phyloP scores from a whole-genome alignment of 1,140 invertebrate species.

The Stenopsyche tienmushanensis region DNA sequence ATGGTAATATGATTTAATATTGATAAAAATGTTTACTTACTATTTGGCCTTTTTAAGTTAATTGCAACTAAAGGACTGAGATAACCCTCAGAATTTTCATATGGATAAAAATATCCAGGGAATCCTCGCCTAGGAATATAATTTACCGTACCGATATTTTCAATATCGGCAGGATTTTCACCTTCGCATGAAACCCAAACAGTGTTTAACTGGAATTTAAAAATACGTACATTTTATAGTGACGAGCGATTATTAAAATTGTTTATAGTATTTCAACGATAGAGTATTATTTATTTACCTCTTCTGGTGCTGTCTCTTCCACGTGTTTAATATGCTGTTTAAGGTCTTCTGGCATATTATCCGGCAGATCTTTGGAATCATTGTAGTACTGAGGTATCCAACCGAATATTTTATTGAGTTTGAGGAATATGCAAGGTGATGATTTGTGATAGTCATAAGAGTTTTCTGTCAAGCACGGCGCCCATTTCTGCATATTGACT shows the following conservation, averaged over 20 bases:
- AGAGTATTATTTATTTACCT: no score
- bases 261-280: no score
- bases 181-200: constrained; percentile 87
- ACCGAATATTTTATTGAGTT: constrained; percentile 78
- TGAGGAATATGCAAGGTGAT: constrained; percentile 79
- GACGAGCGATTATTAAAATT: no score
- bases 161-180: constrained; percentile 85
- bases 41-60: constrained; percentile 73
- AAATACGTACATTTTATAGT: no score
- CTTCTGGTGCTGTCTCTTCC: constrained; percentile 46
- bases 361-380: constrained; percentile 59
- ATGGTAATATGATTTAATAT: no score
- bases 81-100: constrained; percentile 79
- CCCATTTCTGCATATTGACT: constrained; percentile 65
- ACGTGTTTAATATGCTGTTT: constrained; percentile 61
- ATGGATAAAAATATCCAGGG: constrained; percentile 82
- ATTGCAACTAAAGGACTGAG: constrained; percentile 85
- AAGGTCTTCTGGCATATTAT: constrained; percentile 65
- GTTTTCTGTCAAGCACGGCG: constrained; percentile 67
- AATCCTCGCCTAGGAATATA: constrained; percentile 75
- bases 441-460: constrained; percentile 74
- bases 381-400: constrained; percentile 75
- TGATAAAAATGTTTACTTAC: constrained; percentile 58
- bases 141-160: constrained; percentile 79
- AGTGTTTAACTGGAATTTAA: constrained; percentile 63